Base-by-base conservation (phyloP, 2,797 vertebrate genomes). In the Linurgus olivaceus region DNA sequence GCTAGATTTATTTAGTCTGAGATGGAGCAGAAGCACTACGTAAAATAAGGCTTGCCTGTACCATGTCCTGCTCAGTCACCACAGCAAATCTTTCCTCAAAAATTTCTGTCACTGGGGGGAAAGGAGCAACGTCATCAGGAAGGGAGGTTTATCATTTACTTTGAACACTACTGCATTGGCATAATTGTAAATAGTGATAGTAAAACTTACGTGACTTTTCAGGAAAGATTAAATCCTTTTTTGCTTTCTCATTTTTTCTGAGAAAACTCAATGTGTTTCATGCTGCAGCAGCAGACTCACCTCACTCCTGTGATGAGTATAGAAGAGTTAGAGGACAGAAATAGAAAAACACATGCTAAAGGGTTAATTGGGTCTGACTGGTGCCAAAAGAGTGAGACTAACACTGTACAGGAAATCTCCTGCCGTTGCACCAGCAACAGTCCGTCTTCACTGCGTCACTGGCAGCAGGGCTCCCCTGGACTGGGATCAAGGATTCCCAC, bases 361-460 rank as follows among this genome's bases (percentile, higher is more conserved):
- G 52, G n/a, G 26, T n/a, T 87, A 42, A 81, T 42, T 78, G 5
- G 5, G 61, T 85, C 25, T 0, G 0, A 42, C 51, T 40, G 44
- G 20, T 42, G 75, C 55, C 63, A 21, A 24, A 79, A 75, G 55
- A 62, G 17, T 1, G 17, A 48, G 52, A 37, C 31, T 10, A 40
- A 45, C 5, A 31, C 1, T 14, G 29, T 5, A 29, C 1, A 10
- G 81, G 33, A 76, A n/a, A 50, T 47, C 28, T 70, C 47, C 38
- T 0, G 1, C 62, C 0, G 1, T 33, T 44, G 52, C 68, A 70
- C 10, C 55, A 84, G 71, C 37, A 45, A 7, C 14, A 10, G 10
- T 6, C 51, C 2, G 0, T 54, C 45, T 29, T 38, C 3, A 6
- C 61, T 88, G 42, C 0, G 3, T 59, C 70, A 68, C 33, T 37